Percentiles rank a stretch among this genome's conserved stretches.
These are phyloP conservation scores for Fregata magnificens DNA, from an alignment of 2,113 vertebrate genomes.

Conservation along the genomic window DNA sequence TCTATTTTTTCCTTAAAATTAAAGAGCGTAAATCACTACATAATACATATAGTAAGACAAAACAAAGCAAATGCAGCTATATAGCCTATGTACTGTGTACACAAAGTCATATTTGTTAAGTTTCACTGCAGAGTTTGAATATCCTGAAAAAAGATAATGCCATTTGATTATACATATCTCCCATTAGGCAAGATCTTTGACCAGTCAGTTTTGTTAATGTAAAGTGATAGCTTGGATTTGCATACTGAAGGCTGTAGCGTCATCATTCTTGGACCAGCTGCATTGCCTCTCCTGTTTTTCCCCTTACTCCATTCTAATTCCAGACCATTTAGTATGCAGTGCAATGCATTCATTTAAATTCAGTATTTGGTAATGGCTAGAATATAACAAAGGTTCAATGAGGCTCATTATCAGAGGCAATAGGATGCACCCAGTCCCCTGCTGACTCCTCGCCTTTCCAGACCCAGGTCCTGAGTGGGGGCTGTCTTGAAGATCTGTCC, in stretches of 20 bases:
- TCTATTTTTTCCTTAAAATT: neutral
- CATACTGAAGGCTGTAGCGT: neutral
- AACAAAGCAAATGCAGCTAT: neutral
- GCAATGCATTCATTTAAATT: conserved; percentile 30
- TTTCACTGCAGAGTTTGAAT: neutral
- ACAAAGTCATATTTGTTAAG: neutral
- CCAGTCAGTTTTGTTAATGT: neutral
- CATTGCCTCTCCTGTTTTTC: neutral
- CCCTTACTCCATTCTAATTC: neutral
- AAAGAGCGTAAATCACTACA: neutral
- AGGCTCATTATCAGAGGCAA: conserved; percentile 28
- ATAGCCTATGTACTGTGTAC: neutral
- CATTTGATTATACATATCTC: neutral
- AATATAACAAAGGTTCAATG: neutral
- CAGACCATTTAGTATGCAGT: neutral
- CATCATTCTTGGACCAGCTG: neutral
- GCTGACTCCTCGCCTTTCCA: conserved; percentile 19
- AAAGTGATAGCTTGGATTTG: neutral
- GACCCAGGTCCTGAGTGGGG: neutral
- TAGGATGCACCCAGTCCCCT: neutral
- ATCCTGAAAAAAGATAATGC: neutral
- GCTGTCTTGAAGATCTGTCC: neutral
- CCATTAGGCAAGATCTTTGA: neutral
- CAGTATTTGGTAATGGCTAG: neutral
- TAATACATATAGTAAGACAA: neutral